phyloP scores from a whole-genome alignment of 2,888 invertebrate species.

The Atrina japonica region DNA sequence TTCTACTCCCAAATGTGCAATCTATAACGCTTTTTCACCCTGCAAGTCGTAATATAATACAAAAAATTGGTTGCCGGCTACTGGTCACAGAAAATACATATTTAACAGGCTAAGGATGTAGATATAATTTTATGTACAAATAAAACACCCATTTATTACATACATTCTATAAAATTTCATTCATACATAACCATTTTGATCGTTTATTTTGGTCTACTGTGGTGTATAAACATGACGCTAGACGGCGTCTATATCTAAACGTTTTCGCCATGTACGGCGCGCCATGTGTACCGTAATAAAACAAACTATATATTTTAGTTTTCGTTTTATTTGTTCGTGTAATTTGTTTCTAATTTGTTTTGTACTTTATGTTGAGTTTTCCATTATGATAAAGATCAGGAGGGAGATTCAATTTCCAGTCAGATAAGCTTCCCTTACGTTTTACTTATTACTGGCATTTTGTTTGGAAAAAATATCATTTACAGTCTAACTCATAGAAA shows the following conservation, averaged over 20 bases:
- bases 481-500: too few relatives aligned
- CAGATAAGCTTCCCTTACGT: slow-evolving; percentile 2
- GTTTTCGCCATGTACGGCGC: background rate
- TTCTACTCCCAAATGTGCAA: background rate
- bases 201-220: slow-evolving; percentile 4
- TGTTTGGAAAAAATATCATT: background rate
- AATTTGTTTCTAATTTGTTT: background rate
- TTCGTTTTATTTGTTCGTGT: background rate
- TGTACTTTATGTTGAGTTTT: background rate
- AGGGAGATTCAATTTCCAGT: slow-evolving; percentile 3
- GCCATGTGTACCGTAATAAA: background rate
- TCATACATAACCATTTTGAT: slow-evolving; percentile 7
- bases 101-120: background rate
- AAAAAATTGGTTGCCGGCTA: background rate
- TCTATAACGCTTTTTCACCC: background rate
- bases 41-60: background rate
- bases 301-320: slow-evolving; percentile 6
- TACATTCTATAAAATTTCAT: slow-evolving; percentile 7
- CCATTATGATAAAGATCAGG: background rate
- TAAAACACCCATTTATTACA: background rate
- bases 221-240: background rate
- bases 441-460: background rate
- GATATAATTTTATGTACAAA: background rate
- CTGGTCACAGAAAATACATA: background rate
- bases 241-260: background rate